A percentile compares a stretch with the other conserved stretches of the same genome.
Conservation (phyloP, 2,888 invertebrate genomes). For the Timandra comae region DNA sequence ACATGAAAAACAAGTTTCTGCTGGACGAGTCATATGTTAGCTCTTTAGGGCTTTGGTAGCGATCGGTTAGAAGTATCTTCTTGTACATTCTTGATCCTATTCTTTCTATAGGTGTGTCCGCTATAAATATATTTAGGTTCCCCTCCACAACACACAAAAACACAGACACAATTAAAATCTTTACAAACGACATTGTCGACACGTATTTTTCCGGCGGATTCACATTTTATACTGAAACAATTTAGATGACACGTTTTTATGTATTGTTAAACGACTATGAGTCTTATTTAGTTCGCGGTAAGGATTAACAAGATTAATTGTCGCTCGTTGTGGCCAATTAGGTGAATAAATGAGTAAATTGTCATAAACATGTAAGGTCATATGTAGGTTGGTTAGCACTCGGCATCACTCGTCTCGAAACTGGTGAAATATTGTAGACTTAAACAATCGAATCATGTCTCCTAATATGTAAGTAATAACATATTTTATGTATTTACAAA, state of each 20-base stretch:
- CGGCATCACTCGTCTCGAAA: too few species aligned
- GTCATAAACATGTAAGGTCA: slow-evolving; percentile 44
- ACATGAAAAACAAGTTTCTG: slow-evolving; percentile 61
- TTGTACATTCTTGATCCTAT: slow-evolving; percentile 56
- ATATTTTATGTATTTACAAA: too few species aligned
- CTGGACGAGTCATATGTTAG: slow-evolving; percentile 58
- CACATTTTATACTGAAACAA: slow-evolving; percentile 37
- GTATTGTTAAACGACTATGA: slow-evolving; percentile 24
- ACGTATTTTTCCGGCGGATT: slow-evolving; percentile 29
- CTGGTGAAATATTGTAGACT: too few species aligned
- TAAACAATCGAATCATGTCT: too few species aligned
- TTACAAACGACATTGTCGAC: slow-evolving; percentile 26
- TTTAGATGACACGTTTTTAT: slow-evolving; percentile 28
- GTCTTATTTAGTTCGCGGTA: slow-evolving; percentile 22
- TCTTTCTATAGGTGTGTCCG: slow-evolving; percentile 46
- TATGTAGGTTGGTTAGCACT: slow-evolving; percentile 10
- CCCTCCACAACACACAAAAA: slow-evolving; percentile 36
- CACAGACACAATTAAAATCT: slow-evolving; percentile 22
- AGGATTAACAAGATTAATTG: slow-evolving; percentile 16
- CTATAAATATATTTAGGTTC: slow-evolving; percentile 39
- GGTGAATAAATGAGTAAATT: slow-evolving; percentile 41
- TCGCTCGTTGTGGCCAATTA: slow-evolving; percentile 27
- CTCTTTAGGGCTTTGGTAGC: slow-evolving; percentile 49
- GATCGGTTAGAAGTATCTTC: slow-evolving; percentile 47
- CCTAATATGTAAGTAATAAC: too few species aligned